Evolutionary conservation across 2,113 vertebrate species (phyloP), one percentile per base, ranked within the genome.

Genomic region (Poecile atricapillus): DNA sequence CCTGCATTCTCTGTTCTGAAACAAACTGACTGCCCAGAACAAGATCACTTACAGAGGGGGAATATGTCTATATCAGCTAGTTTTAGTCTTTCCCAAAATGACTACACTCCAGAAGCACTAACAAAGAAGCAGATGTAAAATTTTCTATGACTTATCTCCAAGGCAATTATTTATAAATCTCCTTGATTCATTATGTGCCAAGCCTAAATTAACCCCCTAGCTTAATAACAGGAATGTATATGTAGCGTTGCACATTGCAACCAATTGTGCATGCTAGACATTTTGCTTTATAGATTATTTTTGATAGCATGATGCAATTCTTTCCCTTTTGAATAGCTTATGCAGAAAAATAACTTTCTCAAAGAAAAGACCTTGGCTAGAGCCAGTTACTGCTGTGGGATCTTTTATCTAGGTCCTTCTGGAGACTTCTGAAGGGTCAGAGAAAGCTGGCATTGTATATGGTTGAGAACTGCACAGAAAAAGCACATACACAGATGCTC

Each of bases 51-150:
- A 43, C 21, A 74, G 43, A 73, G 44, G 55, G 74, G 53, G 82
- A 87, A 90, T 78, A 58, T 33, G 77, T 94, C 86, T 63, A 46
- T 50, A 90, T 93, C 83, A 94, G 88, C 88, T 83, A 58, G 76
- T 93, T 94, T 88, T 43, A 77, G 60, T 62, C 83, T 90, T 95
- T 96, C 93, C 91, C 69, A 60, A 96, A 96, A 95, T 86, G 62
- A 95, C 92, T 87, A 11, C 62, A 58, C 92, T 93, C 67, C 88
- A 96, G 74, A 96, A 96, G 83, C 67, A 55, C 88, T 89, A 95
- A 94, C 93, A 96, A 96, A 97, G 90, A 90, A 90, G 67, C 94
- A 96, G 94, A 96, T 96, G 93, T 68, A 95, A 93, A 92, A 94
- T 83, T 87, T 92, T 96, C 80, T 95, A 73, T 92, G 90, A 93